Percentiles rank a stretch among this genome's conserved stretches.
phyloP scores from a whole-genome alignment of 2,113 vertebrate species.

The Zosterops hypoxanthus region DNA sequence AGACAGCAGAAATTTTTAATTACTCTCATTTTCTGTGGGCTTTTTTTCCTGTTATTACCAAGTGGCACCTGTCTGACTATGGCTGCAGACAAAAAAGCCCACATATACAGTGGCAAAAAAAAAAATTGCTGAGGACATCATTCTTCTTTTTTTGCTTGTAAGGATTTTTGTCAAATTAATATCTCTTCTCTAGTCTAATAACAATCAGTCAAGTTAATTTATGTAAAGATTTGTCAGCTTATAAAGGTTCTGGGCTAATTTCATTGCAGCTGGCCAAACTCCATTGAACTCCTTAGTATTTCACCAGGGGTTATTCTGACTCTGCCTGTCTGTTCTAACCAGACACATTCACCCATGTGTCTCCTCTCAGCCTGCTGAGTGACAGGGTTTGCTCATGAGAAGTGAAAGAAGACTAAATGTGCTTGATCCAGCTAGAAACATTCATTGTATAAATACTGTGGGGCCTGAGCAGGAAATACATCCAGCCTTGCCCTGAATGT shows the following conservation, averaged over 20 bases:
- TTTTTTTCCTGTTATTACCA: background rate
- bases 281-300: background rate
- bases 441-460: background rate
- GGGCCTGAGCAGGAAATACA: background rate
- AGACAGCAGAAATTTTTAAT: background rate
- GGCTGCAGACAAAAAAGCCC: background rate
- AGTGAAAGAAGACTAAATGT: background rate
- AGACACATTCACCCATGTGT: background rate
- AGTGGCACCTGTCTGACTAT: background rate
- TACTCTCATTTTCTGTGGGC: background rate
- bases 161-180: background rate
- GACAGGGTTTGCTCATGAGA: background rate
- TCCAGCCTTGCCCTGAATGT: background rate
- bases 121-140: background rate
- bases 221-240: background rate
- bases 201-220: background rate
- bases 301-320: background rate
- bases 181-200: background rate
- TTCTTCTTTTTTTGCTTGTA: background rate
- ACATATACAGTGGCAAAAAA: background rate
- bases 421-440: background rate
- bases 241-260: background rate
- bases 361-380: background rate
- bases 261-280: background rate
- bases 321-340: background rate